Percentiles rank a stretch among this genome's conserved stretches.
phyloP scores from a whole-genome alignment of 1,140 invertebrate genomes.

The Bombus sibiricus region DNA sequence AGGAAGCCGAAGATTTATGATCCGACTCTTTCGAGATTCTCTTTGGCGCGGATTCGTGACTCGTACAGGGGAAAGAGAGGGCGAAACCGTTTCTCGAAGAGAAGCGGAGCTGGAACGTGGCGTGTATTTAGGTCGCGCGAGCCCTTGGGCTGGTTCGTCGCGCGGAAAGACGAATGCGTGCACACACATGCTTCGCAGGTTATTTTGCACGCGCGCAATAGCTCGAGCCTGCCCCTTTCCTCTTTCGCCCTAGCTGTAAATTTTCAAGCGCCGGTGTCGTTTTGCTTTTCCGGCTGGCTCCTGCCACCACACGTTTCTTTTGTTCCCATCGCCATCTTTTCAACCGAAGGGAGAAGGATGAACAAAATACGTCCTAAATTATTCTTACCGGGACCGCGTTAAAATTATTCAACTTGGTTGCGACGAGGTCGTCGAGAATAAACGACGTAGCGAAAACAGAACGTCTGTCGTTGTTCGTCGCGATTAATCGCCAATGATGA shows the following conservation, averaged over 20 bases:
- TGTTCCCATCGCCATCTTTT: conserved; percentile 21
- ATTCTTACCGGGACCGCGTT: conserved; percentile 13
- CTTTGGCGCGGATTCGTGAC: not conserved
- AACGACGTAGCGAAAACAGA: not conserved
- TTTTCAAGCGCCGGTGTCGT: conserved; percentile 39
- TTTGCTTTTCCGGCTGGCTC: conserved; percentile 23
- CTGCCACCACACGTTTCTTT: conserved; percentile 17
- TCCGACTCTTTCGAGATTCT: conserved; percentile 37
- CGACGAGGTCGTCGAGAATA: not conserved
- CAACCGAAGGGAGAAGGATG: not conserved
- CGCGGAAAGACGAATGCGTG: conserved; percentile 46
- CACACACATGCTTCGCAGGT: conserved; percentile 13
- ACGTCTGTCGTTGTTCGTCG: not conserved
- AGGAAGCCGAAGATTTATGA: conserved; percentile 62
- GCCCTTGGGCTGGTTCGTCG: conserved; percentile 25
- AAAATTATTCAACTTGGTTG: conserved; percentile 2
- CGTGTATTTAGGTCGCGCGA: conserved; percentile 59
- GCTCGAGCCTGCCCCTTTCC: not conserved
- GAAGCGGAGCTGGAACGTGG: not conserved
- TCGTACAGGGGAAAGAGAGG: not conserved
- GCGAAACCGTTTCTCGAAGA: conserved; percentile 37
- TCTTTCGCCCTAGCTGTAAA: conserved; percentile 51
- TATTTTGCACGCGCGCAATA: conserved; percentile 31
- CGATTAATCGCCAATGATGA: conserved; percentile 50
- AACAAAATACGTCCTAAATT: conserved; percentile 28